These are phyloP conservation scores for Helobdella robusta DNA, from an alignment of 2,888 invertebrate species.

Conservation along the genomic window DNA sequence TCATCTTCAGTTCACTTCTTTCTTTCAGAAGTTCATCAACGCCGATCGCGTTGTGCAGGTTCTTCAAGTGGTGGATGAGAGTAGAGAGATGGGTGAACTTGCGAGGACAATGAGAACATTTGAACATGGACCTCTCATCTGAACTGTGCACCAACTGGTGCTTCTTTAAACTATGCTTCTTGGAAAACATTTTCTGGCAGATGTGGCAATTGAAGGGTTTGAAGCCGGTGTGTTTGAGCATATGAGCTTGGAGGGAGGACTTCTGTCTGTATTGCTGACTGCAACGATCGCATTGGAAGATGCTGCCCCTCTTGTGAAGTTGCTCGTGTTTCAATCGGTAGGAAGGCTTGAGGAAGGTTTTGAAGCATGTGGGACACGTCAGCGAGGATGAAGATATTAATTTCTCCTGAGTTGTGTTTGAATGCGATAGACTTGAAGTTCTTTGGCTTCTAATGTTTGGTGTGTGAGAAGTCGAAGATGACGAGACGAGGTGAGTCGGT, in stretches of 20 bases:
- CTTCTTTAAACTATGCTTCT: neutral
- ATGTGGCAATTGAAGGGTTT: neutral
- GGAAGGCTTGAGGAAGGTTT: neutral
- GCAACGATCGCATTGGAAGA: conserved; percentile 13
- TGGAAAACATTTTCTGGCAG: neutral
- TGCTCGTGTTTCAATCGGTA: conserved; percentile 9
- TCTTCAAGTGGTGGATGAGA: conserved; percentile 3
- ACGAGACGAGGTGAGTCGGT: too few relatives aligned
- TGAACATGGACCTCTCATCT: neutral
- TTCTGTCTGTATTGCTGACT: conserved; percentile 11
- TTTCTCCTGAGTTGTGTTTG: too few relatives aligned
- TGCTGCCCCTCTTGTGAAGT: neutral
- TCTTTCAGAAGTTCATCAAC: neutral
- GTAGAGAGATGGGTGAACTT: neutral
- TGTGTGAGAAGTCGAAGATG: too few relatives aligned
- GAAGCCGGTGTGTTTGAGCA: conserved; percentile 4
- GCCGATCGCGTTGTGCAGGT: neutral
- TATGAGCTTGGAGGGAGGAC: neutral
- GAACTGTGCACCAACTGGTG: neutral
- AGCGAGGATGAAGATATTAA: too few relatives aligned
- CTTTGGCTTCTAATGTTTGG: too few relatives aligned
- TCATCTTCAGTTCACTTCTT: neutral
- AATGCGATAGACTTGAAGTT: too few relatives aligned
- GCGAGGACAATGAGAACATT: neutral
- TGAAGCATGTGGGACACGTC: conserved; percentile 2